A percentile compares a stretch with the other conserved stretches of the same genome.
These are phyloP conservation scores for Limnephilus auricula DNA, from an alignment of 2,888 invertebrate genomes.

Conservation along the genomic window DNA sequence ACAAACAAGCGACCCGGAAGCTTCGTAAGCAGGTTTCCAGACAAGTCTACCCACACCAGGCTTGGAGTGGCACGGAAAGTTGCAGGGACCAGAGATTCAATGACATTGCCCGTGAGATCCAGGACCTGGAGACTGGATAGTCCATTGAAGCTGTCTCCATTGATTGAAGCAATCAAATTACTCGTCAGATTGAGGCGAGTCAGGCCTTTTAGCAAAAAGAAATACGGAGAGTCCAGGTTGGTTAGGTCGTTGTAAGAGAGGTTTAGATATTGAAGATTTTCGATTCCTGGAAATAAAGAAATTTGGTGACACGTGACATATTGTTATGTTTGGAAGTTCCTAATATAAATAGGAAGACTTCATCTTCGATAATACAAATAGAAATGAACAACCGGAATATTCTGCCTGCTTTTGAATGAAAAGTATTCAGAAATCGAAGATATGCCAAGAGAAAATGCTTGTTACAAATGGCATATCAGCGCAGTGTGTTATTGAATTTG, in stretches of 20 bases:
- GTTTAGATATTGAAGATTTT: conserved; percentile 51
- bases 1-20: conserved; percentile 49
- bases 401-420: background rate
- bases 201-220: conserved; percentile 47
- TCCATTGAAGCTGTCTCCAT: conserved; percentile 41
- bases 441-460: background rate
- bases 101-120: conserved; percentile 51
- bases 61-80: conserved; percentile 42
- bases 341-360: background rate
- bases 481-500: background rate
- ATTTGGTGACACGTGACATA: background rate
- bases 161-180: conserved; percentile 56
- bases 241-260: conserved; percentile 54
- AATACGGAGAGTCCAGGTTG: conserved; percentile 44
- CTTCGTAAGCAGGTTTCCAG: conserved; percentile 48
- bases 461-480: background rate
- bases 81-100: conserved; percentile 52
- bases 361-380: background rate
- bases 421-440: background rate
- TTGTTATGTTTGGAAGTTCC: background rate
- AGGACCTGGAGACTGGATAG: conserved; percentile 46
- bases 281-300: conserved; percentile 54
- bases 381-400: no score
- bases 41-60: conserved; percentile 48
- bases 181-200: conserved; percentile 51